phyloP scores from a whole-genome alignment of 2,797 vertebrate genomes.

The Sphenodon punctatus region DNA sequence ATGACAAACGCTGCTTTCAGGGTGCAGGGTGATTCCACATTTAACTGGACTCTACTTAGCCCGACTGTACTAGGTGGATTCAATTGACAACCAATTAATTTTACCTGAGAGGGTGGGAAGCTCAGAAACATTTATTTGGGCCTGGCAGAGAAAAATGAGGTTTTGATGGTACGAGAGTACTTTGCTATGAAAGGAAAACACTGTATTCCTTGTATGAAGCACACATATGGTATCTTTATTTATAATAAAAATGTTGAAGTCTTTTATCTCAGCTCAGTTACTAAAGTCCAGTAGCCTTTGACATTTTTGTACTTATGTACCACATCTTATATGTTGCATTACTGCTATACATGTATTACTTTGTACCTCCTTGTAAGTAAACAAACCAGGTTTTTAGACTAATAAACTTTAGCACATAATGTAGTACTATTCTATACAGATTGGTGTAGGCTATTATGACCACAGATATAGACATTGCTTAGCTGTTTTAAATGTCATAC shows the following conservation, averaged over 20 bases:
- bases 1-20: slow-evolving; percentile 33
- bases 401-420: slow-evolving; percentile 61
- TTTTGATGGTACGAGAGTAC: slow-evolving; percentile 75
- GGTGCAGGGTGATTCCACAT: slow-evolving; percentile 27
- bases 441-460: slow-evolving; percentile 59
- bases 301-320: slow-evolving; percentile 73
- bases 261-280: slow-evolving; percentile 77
- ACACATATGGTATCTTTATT: slow-evolving; percentile 77
- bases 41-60: slow-evolving; percentile 32
- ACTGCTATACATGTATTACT: slow-evolving; percentile 75
- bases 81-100: slow-evolving; percentile 62
- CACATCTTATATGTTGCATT: slow-evolving; percentile 73
- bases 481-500: slow-evolving; percentile 33
- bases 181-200: slow-evolving; percentile 78
- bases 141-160: slow-evolving; percentile 52
- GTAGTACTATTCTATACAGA: slow-evolving; percentile 48
- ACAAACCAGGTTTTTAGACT: slow-evolving; percentile 66
- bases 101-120: slow-evolving; percentile 15
- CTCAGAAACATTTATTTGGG: slow-evolving; percentile 41
- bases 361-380: slow-evolving; percentile 68
- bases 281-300: slow-evolving; percentile 71
- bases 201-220: slow-evolving; percentile 81
- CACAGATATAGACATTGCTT: slow-evolving; percentile 49
- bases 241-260: slow-evolving; percentile 80
- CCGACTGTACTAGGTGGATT: slow-evolving; percentile 58